Evolutionary conservation across 2,113 vertebrate species (phyloP).

Genomic region (Crotalus horridus): DNA sequence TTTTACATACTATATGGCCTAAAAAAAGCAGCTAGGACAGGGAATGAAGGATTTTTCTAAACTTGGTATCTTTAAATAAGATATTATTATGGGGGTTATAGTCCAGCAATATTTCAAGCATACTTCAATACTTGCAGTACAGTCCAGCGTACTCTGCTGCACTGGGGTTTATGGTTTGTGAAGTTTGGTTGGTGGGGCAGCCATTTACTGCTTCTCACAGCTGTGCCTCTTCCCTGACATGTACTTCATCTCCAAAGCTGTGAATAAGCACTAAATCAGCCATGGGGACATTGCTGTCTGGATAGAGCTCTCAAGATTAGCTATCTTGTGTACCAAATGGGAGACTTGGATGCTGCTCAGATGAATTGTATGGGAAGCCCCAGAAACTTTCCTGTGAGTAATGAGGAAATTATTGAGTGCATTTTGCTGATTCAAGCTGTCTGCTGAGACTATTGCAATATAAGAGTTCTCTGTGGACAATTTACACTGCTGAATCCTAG

Average conservation of each 20-base stretch:
- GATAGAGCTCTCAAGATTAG: background rate
- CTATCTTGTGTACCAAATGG: background rate
- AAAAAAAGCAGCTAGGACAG: background rate
- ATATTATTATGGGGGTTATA: background rate
- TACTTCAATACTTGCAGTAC: background rate
- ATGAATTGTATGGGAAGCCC: background rate
- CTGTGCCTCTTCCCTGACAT: background rate
- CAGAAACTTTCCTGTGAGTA: background rate
- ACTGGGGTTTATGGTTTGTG: background rate
- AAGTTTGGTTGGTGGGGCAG: background rate
- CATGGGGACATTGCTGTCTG: background rate
- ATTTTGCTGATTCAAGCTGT: slow-evolving; percentile 3
- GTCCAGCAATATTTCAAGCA: background rate
- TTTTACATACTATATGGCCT: background rate
- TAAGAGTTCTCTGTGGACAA: background rate
- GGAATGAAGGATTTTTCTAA: background rate
- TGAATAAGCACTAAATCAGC: background rate
- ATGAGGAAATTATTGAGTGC: background rate
- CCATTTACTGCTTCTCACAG: background rate
- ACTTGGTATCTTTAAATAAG: background rate
- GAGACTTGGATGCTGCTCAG: background rate
- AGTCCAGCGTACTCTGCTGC: background rate
- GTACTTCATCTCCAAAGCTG: background rate
- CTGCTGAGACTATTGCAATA: background rate
- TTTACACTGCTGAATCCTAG: background rate